Evolutionary conservation across 2,113 vertebrate genomes (phyloP).

Genomic region (Rhinogobius similis): DNA sequence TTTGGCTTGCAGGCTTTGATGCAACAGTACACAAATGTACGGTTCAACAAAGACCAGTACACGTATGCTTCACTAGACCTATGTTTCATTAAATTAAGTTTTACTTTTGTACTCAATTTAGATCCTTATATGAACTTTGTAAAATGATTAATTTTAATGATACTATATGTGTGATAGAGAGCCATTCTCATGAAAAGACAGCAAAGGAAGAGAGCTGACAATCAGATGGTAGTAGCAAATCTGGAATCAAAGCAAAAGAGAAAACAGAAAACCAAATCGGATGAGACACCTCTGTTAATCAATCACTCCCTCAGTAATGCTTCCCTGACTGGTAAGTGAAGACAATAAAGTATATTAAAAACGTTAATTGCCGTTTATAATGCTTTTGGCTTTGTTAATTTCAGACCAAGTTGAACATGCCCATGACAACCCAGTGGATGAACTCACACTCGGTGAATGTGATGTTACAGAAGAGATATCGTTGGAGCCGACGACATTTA

Average conservation of each 20-base stretch:
- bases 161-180: slow-evolving; percentile 48
- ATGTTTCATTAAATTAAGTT: background rate
- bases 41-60: background rate
- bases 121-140: too few species aligned
- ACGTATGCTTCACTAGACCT: background rate
- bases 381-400: background rate
- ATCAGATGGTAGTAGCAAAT: slow-evolving; percentile 78
- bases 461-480: slow-evolving; percentile 40
- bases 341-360: background rate
- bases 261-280: slow-evolving; percentile 65
- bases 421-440: slow-evolving; percentile 76
- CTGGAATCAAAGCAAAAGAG: slow-evolving; percentile 68
- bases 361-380: background rate
- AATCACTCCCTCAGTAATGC: slow-evolving; percentile 72
- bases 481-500: slow-evolving; percentile 38
- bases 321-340: slow-evolving; percentile 72
- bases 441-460: slow-evolving; percentile 71
- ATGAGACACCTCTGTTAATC: slow-evolving; percentile 75
- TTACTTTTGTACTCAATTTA: background rate
- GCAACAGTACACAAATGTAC: background rate
- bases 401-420: slow-evolving; percentile 72
- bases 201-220: slow-evolving; percentile 74
- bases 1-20: background rate
- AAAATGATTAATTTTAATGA: background rate
- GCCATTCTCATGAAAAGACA: slow-evolving; percentile 78